Evolutionary conservation across 2,888 invertebrate species (phyloP).

Genomic region (Torymus tubicola): DNA sequence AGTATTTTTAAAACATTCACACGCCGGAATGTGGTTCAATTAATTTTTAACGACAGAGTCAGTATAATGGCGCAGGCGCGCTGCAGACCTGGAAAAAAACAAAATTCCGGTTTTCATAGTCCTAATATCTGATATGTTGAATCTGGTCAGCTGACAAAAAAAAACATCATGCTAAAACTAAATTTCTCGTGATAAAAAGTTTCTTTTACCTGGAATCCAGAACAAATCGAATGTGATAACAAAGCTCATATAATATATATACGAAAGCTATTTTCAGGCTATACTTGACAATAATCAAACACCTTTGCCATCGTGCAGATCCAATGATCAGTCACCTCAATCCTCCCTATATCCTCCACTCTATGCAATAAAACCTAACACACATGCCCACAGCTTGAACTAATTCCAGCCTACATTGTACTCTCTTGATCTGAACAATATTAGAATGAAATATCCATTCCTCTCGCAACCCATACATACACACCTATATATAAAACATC

Average conservation of each 20-base stretch:
- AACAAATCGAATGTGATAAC: too few relatives aligned
- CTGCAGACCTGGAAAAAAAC: neutral
- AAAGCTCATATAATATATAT: too few relatives aligned
- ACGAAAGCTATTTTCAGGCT: too few relatives aligned
- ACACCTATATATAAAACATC: neutral
- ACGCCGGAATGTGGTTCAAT: conserved; percentile 7
- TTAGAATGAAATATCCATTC: conserved; percentile 8
- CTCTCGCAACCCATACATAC: neutral
- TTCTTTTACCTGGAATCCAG: too few relatives aligned
- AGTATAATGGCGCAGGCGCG: neutral
- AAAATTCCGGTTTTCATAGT: conserved; percentile 25
- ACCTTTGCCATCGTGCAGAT: too few relatives aligned
- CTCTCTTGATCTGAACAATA: neutral
- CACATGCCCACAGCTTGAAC: too few relatives aligned
- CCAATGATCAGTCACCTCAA: too few relatives aligned
- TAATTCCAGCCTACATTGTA: neutral
- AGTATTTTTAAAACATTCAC: neutral
- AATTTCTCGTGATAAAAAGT: too few relatives aligned
- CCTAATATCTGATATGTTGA: conserved; percentile 10
- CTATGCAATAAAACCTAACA: too few relatives aligned
- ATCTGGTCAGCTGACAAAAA: neutral
- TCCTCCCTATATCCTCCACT: too few relatives aligned
- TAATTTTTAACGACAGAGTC: conserved; percentile 16
- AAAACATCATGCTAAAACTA: too few relatives aligned
- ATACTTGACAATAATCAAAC: too few relatives aligned